Evolutionary conservation across 2,113 vertebrate genomes (phyloP), one percentile per base, ranked within the genome.

Genomic region (Laticauda laticaudata): DNA sequence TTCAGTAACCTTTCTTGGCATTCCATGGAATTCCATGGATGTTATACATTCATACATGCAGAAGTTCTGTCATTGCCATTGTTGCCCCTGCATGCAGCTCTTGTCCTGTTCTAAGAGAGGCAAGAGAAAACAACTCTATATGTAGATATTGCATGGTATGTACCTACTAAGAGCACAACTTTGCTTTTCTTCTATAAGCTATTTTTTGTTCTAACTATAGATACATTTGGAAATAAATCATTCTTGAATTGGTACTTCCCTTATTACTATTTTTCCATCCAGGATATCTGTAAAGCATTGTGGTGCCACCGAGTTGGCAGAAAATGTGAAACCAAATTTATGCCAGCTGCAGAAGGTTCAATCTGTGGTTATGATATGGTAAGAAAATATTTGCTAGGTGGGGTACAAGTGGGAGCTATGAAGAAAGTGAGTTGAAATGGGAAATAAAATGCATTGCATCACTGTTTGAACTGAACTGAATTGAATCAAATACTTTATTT

Each of bases 261-360:
- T 87, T 87, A 9, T 29, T 59, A 43, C 3, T 56, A 53, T 81
- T 91, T 92, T 89, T 61, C 15, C 54, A n/a, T 39, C 39, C 94
- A 99, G 99, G 99, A 99, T 93, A 98, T 99, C 96, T 99, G 99
- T 96, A 99, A 99, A 97, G 98, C 98, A 89, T 97, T 99, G 92
- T 99, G 99, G 99, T 99, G 99, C 96, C 99, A 99, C 94, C 98
- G 98, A n/a, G 92, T 97, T 90, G 99, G 98, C 69, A 98, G 98
- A 96, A 99, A 98, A 97, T 99, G 99, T 94, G 99, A 99, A 95
- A 99, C 99, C 90, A 99, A 99, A 96, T 99, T 99, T 96, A 98
- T 99, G 98, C 99, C 99, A 24, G 98, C 98, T 1, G 99, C 98
- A 26, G 98, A 99, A 95, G 98, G 98, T 91, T 99, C 98, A 7